Evolutionary conservation across 2,888 invertebrate genomes (phyloP).

Genomic region (Limnephilus lunatus): DNA sequence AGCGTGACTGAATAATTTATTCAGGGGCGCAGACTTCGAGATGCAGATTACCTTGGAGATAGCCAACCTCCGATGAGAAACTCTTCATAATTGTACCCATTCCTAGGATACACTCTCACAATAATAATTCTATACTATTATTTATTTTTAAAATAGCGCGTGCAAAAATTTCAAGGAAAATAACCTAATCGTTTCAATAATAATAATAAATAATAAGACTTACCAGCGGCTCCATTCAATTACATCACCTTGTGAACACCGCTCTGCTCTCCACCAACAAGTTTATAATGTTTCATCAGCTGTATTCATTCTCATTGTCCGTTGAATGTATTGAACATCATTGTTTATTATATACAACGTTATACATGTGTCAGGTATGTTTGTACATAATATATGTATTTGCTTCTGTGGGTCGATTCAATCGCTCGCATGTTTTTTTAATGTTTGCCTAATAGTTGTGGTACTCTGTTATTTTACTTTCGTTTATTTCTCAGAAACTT

Average conservation of each 20-base stretch:
- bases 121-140: neutral
- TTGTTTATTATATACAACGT: neutral
- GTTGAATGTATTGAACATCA: neutral
- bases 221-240: neutral
- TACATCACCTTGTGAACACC: neutral
- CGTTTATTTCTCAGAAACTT: neutral
- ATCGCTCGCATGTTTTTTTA: neutral
- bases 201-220: neutral
- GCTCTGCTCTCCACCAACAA: slow-evolving; percentile 32
- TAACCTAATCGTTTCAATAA: neutral
- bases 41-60: neutral
- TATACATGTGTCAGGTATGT: neutral
- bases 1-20: neutral
- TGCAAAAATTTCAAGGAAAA: neutral
- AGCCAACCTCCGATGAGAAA: neutral
- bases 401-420: neutral
- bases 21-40: neutral
- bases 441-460: neutral
- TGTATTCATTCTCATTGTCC: neutral
- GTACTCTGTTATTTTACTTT: neutral
- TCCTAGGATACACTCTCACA: neutral
- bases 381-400: too few species aligned
- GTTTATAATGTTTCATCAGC: slow-evolving; percentile 20
- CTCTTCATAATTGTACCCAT: neutral
- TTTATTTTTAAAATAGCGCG: neutral